These are phyloP conservation scores for Brachyopa scutellaris DNA, from an alignment of 2,888 invertebrate genomes.

Conservation along the genomic window DNA sequence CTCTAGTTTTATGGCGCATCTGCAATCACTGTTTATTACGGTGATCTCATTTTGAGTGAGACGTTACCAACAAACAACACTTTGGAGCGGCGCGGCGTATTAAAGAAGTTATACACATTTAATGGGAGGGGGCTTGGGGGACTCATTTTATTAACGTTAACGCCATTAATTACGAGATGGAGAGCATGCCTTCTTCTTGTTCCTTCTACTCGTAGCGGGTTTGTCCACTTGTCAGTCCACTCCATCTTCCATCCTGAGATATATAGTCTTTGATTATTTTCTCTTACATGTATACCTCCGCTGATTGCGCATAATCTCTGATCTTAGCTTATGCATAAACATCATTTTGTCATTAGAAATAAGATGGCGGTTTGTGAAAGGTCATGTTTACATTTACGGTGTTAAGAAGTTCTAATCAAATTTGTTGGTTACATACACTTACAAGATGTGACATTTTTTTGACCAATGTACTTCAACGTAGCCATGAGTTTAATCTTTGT, in stretches of 20 bases:
- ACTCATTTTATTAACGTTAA: constrained; percentile 53
- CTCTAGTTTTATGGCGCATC: constrained; percentile 55
- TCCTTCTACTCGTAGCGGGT: constrained; percentile 17
- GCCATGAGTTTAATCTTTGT: neutral
- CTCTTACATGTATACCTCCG: neutral
- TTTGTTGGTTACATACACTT: neutral
- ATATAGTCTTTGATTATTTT: neutral
- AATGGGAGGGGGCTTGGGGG: neutral
- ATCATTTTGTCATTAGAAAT: constrained; percentile 36
- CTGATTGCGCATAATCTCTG: constrained; percentile 19
- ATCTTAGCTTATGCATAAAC: constrained; percentile 43
- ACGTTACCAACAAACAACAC: constrained; percentile 49
- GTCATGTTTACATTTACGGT: constrained; percentile 41
- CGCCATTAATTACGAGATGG: constrained; percentile 62
- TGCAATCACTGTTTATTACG: constrained; percentile 63
- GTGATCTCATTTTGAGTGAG: constrained; percentile 69
- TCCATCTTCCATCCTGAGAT: neutral
- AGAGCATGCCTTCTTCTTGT: constrained; percentile 39
- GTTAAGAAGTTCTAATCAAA: neutral
- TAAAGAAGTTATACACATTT: constrained; percentile 4
- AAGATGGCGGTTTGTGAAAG: constrained; percentile 21
- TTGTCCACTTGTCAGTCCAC: constrained; percentile 7
- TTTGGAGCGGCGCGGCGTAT: constrained; percentile 6
- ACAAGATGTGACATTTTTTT: neutral
- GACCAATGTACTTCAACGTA: neutral